Evolutionary conservation across 2,113 vertebrate genomes (phyloP).

Genomic region (Dinomys branickii): DNA sequence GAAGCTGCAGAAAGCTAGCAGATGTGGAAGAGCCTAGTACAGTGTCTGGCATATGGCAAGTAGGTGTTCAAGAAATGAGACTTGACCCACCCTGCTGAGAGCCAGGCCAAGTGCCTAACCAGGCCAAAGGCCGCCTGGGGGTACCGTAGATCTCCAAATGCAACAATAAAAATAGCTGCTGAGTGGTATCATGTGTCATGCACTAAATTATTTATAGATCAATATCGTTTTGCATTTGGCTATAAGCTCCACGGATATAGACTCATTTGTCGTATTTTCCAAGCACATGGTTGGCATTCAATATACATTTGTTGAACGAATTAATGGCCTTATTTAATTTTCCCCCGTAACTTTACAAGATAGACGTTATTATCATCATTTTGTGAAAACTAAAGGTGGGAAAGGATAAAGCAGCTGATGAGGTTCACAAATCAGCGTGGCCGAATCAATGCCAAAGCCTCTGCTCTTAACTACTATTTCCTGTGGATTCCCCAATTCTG

Average conservation of each 20-base stretch:
- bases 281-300: background rate
- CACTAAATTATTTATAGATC: background rate
- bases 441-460: background rate
- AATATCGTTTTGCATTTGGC: background rate
- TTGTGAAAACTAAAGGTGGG: background rate
- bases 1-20: background rate
- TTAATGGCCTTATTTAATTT: background rate
- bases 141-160: background rate
- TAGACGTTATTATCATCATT: background rate
- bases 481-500: background rate
- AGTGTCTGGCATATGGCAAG: background rate
- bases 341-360: background rate
- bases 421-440: background rate
- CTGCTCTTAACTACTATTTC: background rate
- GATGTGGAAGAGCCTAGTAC: background rate
- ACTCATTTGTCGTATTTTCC: background rate
- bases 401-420: background rate
- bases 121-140: background rate
- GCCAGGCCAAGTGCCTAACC: background rate
- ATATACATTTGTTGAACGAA: conserved; percentile 13
- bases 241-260: background rate
- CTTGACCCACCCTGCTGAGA: background rate
- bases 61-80: background rate
- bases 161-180: background rate
- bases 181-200: background rate